Evolutionary conservation across 2,888 invertebrate genomes (phyloP), one percentile per base, ranked within the genome.

Genomic region (Cacoxenus indagator): DNA sequence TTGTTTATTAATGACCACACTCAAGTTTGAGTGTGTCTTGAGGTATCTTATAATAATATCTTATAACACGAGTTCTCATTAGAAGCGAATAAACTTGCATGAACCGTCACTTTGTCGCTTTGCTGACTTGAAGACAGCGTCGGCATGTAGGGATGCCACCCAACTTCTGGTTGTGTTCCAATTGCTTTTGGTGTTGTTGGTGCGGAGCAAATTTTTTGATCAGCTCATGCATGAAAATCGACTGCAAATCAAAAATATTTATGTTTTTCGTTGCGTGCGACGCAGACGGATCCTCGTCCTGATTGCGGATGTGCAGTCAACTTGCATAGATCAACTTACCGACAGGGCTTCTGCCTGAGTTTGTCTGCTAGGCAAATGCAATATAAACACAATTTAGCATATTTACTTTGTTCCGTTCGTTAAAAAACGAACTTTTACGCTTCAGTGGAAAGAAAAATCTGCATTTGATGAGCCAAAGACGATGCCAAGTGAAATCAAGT

Each of bases 171-270:
- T 4, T 11, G 8, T 2, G 8, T 37, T 37, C 5, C 8, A 37
- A 37, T 4, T 11, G 1, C 37, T 14, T 37, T 37, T 37, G 5
- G 14, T 5, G 37, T 37, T 37, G 37, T 37, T 4, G 37, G 8
- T 29, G 57, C 9, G 19, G 4, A 29, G 3, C 29, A 57, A n/a
- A 81, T 80, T 83, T 83, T 81, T 83, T 83, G 83, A 80, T 80
- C 79, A 81, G 83, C 82, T 81, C 80, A 80, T 79, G 83, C 80
- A 80, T 80, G 78, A 78, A 82, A 83, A 83, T 80, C 79, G 75
- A 76, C 81, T 75, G 83, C 77, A 80, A 83, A 78, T 83, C 76
- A 80, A 80, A 80, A 62, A 22, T 19, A 48, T 17, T 8, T 51
- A 22, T 22, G 22, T 51, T 51, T 17, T 48, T 19, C 8, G 1